These are phyloP conservation scores for Psittacula echo DNA, from an alignment of 2,797 vertebrate genomes.

Conservation along the genomic window DNA sequence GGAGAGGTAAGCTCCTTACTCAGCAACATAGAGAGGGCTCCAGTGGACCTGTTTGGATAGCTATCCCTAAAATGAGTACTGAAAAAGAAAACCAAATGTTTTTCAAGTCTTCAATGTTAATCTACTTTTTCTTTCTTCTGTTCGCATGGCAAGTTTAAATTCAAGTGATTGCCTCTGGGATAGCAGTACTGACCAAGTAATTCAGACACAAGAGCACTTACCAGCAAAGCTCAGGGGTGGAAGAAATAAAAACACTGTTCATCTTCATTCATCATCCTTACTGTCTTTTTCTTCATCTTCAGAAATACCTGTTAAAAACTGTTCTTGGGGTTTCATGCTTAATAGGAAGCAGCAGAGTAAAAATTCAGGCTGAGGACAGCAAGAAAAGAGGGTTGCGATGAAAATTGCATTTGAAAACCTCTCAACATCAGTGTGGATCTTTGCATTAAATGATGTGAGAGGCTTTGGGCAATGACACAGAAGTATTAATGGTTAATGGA, in stretches of 20 bases:
- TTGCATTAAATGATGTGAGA: neutral
- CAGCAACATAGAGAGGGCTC: neutral
- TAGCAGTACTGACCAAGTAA: neutral
- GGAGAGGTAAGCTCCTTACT: neutral
- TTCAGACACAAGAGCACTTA: neutral
- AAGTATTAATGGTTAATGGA: conserved; percentile 40
- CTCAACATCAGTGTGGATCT: conserved; percentile 15
- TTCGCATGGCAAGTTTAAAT: neutral
- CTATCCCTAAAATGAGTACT: neutral
- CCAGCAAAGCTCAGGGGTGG: neutral
- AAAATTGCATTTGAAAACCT: conserved; percentile 62
- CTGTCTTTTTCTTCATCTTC: neutral
- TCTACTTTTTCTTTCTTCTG: neutral
- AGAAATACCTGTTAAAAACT: neutral
- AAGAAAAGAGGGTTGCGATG: conserved; percentile 32
- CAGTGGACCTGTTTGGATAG: neutral
- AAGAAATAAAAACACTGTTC: neutral
- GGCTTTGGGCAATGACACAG: conserved; percentile 12
- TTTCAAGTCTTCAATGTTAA: neutral
- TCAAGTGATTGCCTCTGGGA: neutral
- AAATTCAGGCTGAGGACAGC: conserved; percentile 9
- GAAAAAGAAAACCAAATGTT: neutral
- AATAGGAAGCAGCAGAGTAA: conserved; percentile 32
- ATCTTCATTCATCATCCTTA: neutral
- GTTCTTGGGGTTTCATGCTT: neutral